A percentile compares a stretch with the other conserved stretches of the same genome.
Evolutionary conservation across 2,888 invertebrate species (phyloP).

Genomic region (Acheta domesticus): DNA sequence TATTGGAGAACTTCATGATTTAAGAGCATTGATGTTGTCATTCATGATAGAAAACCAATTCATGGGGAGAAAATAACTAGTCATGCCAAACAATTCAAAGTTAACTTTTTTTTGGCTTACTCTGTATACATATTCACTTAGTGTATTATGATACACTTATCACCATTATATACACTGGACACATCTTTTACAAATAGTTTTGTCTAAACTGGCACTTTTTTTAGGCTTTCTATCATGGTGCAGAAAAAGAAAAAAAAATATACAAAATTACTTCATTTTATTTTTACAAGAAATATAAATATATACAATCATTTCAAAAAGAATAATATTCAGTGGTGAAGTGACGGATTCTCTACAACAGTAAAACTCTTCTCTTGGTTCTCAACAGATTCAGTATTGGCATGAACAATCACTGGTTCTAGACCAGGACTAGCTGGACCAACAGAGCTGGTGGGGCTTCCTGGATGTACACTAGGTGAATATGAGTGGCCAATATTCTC

Average conservation of each 20-base stretch:
- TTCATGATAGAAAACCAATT: background rate
- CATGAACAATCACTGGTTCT: background rate
- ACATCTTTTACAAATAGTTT: background rate
- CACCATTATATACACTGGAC: background rate
- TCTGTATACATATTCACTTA: background rate
- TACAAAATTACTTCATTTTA: slow-evolving; percentile 2
- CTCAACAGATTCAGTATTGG: background rate
- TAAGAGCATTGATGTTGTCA: too few species aligned
- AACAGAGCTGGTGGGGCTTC: background rate
- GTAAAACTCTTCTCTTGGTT: background rate
- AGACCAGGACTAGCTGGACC: background rate
- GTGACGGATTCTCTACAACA: background rate
- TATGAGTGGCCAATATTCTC: background rate
- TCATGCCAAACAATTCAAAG: background rate
- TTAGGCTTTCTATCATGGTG: background rate
- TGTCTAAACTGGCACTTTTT: background rate
- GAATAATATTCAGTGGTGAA: background rate
- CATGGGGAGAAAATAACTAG: background rate
- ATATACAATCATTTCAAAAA: background rate
- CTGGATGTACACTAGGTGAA: background rate
- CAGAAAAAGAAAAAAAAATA: background rate
- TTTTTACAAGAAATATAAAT: background rate
- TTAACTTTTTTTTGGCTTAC: background rate
- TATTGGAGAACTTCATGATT: too few species aligned
- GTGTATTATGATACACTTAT: background rate